Percentiles rank a stretch among this genome's conserved stretches.
phyloP scores from a whole-genome alignment of 2,797 vertebrate genomes.

The Merluccius polli region DNA sequence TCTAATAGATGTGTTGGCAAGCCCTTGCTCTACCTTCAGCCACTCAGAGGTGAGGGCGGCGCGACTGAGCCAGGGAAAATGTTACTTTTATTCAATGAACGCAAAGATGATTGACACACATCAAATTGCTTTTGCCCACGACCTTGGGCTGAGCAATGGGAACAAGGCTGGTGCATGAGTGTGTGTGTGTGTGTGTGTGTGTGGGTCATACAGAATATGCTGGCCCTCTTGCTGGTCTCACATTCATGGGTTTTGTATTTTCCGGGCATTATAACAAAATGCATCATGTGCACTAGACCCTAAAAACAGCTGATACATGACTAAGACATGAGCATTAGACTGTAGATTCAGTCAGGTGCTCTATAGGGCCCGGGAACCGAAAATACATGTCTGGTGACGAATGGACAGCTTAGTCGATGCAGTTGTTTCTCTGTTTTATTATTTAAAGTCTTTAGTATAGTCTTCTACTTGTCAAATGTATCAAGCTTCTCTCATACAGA shows the following conservation, averaged over 20 bases:
- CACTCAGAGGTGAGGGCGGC: conserved; percentile 61
- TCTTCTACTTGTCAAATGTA: background rate
- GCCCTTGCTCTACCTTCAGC: conserved; percentile 33
- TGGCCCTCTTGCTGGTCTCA: background rate
- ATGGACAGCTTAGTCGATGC: background rate
- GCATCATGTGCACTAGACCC: background rate
- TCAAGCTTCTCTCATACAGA: background rate
- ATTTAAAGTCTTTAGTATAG: background rate
- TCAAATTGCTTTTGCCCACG: conserved; percentile 41
- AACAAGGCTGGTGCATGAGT: conserved; percentile 15
- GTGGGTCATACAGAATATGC: background rate
- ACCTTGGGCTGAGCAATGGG: conserved; percentile 48
- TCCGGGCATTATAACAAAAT: background rate
- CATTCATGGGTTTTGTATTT: background rate
- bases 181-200: conserved; percentile 1
- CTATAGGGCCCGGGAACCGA: background rate
- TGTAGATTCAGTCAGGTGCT: background rate
- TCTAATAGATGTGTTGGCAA: conserved; percentile 40
- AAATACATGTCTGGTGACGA: background rate
- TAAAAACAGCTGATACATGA: background rate
- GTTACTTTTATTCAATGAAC: conserved; percentile 53
- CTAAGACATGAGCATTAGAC: background rate
- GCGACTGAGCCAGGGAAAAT: conserved; percentile 50
- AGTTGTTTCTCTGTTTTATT: background rate
- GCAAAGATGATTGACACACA: conserved; percentile 53